Percentiles rank a stretch among this genome's conserved stretches.
Evolutionary conservation across 1,140 invertebrate species (phyloP).

Genomic region (Drosophila jambulina): DNA sequence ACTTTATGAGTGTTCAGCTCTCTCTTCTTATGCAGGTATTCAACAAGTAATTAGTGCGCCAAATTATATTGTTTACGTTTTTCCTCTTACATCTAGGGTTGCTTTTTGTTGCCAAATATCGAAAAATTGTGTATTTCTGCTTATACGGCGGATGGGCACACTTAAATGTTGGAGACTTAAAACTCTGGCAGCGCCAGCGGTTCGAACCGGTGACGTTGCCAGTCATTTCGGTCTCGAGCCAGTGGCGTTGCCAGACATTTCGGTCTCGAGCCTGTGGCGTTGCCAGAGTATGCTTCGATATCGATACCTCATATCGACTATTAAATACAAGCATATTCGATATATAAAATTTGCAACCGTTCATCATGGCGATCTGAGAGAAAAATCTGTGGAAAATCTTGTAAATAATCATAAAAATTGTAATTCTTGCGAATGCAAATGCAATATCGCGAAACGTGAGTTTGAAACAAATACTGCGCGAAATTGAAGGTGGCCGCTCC

Average conservation of each 20-base stretch:
- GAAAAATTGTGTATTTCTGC: too few relatives aligned
- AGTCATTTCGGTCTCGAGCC: background rate
- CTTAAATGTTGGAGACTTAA: too few relatives aligned
- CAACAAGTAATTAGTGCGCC: too few relatives aligned
- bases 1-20: too few relatives aligned
- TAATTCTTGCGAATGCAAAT: slow-evolving; percentile 71
- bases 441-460: slow-evolving; percentile 64
- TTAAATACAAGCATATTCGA: slow-evolving; percentile 1
- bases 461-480: slow-evolving; percentile 37
- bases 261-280: background rate
- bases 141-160: too few relatives aligned
- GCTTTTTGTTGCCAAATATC: too few relatives aligned
- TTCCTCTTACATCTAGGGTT: too few relatives aligned
- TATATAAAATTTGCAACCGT: slow-evolving; percentile 1
- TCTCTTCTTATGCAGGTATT: too few relatives aligned
- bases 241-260: background rate
- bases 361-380: slow-evolving; percentile 37
- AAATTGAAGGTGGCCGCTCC: slow-evolving; percentile 17
- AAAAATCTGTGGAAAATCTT: slow-evolving; percentile 68
- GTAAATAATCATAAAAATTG: slow-evolving; percentile 75
- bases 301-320: background rate
- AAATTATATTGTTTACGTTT: too few relatives aligned
- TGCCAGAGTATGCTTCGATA: background rate
- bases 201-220: background rate
- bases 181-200: too few relatives aligned